phyloP scores from a whole-genome alignment of 23 tunicate genomes.

The Halocynthia roretzi region DNA sequence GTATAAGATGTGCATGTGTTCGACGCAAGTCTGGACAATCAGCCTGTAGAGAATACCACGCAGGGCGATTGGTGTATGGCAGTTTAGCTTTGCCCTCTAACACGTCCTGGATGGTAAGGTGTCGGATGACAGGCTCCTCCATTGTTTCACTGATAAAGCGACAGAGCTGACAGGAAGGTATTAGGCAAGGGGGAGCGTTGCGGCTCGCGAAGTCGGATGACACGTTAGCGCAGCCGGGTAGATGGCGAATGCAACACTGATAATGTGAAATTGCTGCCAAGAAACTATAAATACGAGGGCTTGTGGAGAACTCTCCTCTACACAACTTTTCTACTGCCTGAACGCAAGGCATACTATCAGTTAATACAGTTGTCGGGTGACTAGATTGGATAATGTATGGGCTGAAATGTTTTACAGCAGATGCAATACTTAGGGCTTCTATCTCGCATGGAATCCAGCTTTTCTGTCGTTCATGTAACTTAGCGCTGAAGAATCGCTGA shows the following conservation, averaged over 20 bases:
- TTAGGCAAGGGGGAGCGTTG: neutral
- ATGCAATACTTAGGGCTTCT: neutral
- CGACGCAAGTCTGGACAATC: neutral
- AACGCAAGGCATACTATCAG: neutral
- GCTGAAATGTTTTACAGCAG: neutral
- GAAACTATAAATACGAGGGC: neutral
- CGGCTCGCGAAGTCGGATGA: too few relatives aligned
- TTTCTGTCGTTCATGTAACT: neutral
- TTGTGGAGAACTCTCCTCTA: neutral
- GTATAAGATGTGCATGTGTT: neutral
- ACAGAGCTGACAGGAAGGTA: neutral
- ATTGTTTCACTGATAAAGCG: neutral
- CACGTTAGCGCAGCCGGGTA: too few relatives aligned
- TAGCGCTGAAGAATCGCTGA: neutral
- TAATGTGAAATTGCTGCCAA: too few relatives aligned
- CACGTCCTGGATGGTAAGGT: neutral
- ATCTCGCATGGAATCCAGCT: slow-evolving; percentile 5
- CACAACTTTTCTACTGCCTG: neutral
- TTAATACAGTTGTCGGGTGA: neutral
- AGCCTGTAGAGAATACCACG: neutral
- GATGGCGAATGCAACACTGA: too few relatives aligned
- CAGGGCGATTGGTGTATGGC: neutral
- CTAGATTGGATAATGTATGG: neutral
- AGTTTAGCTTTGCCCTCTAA: neutral
- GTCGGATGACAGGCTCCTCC: neutral